Conservation (phyloP, 1,140 invertebrate species). For the Armadillidium nasatum region DNA sequence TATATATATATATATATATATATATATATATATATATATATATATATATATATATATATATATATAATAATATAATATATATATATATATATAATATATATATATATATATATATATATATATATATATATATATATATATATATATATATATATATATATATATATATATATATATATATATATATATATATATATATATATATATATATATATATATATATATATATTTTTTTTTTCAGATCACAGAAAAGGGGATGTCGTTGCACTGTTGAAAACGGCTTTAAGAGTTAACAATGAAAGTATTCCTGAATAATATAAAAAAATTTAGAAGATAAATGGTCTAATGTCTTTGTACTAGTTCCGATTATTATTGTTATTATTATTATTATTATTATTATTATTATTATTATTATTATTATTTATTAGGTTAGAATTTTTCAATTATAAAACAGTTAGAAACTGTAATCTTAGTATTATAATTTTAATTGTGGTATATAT, state of each 20-base stretch:
- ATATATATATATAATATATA: too few species aligned
- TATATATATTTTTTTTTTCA: constrained; percentile 13
- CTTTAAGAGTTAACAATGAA: constrained; percentile 29
- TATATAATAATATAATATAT: too few species aligned
- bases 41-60: too few species aligned
- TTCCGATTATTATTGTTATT: not conserved
- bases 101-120: too few species aligned
- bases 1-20: too few species aligned
- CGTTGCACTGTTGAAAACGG: constrained; percentile 28
- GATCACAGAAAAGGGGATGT: constrained; percentile 30
- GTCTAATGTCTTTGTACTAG: too few species aligned
- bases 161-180: too few species aligned
- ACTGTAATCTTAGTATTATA: not conserved
- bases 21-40: too few species aligned
- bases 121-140: too few species aligned
- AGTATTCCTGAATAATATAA: not conserved
- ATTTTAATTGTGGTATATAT: not conserved
- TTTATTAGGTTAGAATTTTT: not conserved
- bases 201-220: too few species aligned
- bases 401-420: not conserved
- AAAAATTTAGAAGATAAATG: not conserved
- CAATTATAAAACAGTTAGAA: not conserved
- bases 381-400: not conserved
- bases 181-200: too few species aligned
- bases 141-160: too few species aligned